Evolutionary conservation across 2,113 vertebrate genomes (phyloP).

Genomic region (Aphyosemion australe): DNA sequence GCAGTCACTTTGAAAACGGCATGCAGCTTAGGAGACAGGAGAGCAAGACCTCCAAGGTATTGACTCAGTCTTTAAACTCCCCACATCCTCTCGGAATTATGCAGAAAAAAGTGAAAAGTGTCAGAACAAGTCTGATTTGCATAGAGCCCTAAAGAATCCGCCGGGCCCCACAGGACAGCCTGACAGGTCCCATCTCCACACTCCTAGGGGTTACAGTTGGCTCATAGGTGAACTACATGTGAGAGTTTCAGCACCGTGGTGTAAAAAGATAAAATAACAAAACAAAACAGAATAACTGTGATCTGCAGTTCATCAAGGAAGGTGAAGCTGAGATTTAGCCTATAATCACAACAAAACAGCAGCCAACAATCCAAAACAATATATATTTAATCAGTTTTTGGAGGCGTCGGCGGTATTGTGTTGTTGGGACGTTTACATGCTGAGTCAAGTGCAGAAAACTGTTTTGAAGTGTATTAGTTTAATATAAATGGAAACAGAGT

Average conservation of each 20-base stretch:
- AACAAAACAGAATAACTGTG: neutral
- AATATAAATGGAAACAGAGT: too few relatives aligned
- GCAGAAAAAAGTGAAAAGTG: neutral
- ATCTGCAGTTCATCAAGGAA: neutral
- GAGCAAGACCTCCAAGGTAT: neutral
- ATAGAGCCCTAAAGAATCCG: neutral
- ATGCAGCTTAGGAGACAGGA: neutral
- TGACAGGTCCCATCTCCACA: neutral
- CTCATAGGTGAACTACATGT: neutral
- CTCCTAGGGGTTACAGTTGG: neutral
- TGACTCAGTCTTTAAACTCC: neutral
- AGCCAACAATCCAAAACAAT: too few relatives aligned
- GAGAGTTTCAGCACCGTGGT: neutral
- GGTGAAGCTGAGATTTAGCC: neutral
- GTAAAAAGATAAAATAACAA: neutral
- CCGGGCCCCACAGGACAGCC: neutral
- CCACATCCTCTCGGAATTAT: neutral
- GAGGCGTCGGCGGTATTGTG: too few relatives aligned
- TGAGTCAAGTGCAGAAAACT: too few relatives aligned
- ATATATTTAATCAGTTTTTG: too few relatives aligned
- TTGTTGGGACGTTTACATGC: neutral
- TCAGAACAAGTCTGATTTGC: neutral
- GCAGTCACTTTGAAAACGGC: neutral
- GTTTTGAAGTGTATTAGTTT: too few relatives aligned
- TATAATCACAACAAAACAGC: neutral